Conservation (phyloP, 2,113 vertebrate species). For the Amphilophus citrinellus region DNA sequence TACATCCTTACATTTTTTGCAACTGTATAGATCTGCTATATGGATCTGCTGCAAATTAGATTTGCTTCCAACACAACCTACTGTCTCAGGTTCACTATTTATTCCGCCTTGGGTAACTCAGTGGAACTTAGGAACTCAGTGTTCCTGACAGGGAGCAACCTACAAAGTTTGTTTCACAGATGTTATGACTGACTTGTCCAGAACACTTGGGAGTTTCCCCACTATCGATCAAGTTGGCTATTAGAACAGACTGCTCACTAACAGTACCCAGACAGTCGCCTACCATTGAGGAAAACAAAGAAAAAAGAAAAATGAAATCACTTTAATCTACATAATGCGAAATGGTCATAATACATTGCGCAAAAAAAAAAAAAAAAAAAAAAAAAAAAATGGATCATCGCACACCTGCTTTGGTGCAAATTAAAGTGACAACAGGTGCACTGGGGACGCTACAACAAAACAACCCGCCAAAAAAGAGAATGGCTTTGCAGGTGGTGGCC, state of each 20-base stretch:
- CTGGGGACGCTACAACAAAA: background rate
- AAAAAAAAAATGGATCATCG: background rate
- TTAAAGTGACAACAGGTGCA: background rate
- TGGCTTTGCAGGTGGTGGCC: background rate
- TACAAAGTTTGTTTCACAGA: background rate
- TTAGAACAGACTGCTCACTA: background rate
- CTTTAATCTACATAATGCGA: background rate
- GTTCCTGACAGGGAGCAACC: background rate
- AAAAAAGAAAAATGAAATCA: no score
- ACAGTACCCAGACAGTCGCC: no score
- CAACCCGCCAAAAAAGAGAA: background rate
- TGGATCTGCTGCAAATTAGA: background rate
- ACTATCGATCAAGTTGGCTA: background rate
- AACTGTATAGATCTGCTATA: background rate
- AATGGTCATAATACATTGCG: background rate
- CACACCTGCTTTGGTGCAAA: background rate
- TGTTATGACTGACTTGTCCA: background rate
- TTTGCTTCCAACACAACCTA: background rate
- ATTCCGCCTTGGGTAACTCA: background rate
- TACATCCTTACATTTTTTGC: background rate
- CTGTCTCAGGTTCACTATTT: background rate
- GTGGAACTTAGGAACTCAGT: no score
- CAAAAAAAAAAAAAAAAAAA: background rate
- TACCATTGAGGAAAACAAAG: no score
- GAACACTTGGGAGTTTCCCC: background rate